Evolutionary conservation across 2,797 vertebrate species (phyloP).

Genomic region (Lutjanus campechanus): DNA sequence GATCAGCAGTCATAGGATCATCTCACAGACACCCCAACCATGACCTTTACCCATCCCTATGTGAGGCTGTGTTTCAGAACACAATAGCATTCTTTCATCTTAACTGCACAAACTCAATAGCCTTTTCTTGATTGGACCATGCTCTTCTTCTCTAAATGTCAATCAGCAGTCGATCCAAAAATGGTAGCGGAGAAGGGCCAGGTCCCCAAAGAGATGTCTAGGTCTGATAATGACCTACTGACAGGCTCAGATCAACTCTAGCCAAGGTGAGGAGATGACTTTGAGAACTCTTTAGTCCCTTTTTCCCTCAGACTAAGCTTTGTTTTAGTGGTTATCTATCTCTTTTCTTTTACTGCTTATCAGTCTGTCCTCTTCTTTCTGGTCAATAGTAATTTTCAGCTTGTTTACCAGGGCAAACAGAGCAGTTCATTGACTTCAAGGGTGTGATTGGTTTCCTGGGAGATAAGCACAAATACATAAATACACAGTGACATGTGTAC

Average conservation of each 20-base stretch:
- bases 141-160: slow-evolving; percentile 58
- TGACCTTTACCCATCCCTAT: slow-evolving; percentile 42
- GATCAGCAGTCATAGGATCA: slow-evolving; percentile 64
- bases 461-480: slow-evolving; percentile 44
- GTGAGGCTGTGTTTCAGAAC: slow-evolving; percentile 33
- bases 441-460: slow-evolving; percentile 54
- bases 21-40: slow-evolving; percentile 33
- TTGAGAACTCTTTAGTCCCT: slow-evolving; percentile 36
- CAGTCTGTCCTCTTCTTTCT: slow-evolving; percentile 46
- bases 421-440: slow-evolving; percentile 63
- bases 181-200: slow-evolving; percentile 37
- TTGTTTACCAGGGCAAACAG: slow-evolving; percentile 69
- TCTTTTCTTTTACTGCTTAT: slow-evolving; percentile 47
- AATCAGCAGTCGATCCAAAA: slow-evolving; percentile 60
- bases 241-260: slow-evolving; percentile 72
- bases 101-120: slow-evolving; percentile 14
- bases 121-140: slow-evolving; percentile 40
- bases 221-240: slow-evolving; percentile 69
- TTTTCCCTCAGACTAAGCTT: slow-evolving; percentile 20
- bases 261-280: slow-evolving; percentile 53
- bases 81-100: slow-evolving; percentile 46
- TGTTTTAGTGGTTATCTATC: slow-evolving; percentile 47
- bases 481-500: slow-evolving; percentile 20
- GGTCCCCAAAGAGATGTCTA: slow-evolving; percentile 70
- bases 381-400: slow-evolving; percentile 66